Evolutionary conservation across 35 echinoderm and acorn worm genomes (phyloP).

Genomic region (Chiridota heheva): DNA sequence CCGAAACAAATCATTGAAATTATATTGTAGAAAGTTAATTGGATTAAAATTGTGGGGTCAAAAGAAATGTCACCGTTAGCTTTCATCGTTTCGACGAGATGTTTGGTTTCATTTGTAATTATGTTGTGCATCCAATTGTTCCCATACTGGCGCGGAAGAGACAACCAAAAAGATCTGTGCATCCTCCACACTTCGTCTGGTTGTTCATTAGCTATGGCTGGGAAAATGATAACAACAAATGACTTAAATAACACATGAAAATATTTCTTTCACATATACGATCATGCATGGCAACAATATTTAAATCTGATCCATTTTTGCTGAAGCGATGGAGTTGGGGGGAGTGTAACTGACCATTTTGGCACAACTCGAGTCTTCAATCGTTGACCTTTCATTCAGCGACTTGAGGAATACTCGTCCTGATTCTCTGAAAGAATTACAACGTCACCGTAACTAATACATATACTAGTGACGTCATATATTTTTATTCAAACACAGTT

Average conservation of each 20-base stretch:
- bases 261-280: not conserved
- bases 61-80: constrained; percentile 27
- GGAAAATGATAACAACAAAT: not conserved
- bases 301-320: too few species aligned
- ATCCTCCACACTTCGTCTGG: constrained; percentile 51
- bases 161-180: constrained; percentile 55
- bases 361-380: too few species aligned
- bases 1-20: constrained; percentile 87
- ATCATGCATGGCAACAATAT: too few species aligned
- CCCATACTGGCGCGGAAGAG: constrained; percentile 59
- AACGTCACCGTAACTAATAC: too few species aligned
- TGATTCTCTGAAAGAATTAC: too few species aligned
- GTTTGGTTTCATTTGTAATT: not conserved
- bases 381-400: too few species aligned
- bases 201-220: constrained; percentile 87
- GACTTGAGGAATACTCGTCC: too few species aligned
- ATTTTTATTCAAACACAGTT: too few species aligned
- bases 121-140: constrained; percentile 53
- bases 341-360: too few species aligned
- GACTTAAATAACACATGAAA: not conserved
- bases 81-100: constrained; percentile 30
- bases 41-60: constrained; percentile 51
- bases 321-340: too few species aligned
- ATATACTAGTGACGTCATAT: too few species aligned
- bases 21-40: constrained; percentile 74